Evolutionary conservation across 2,113 vertebrate species (phyloP).

Genomic region (Morone saxatilis): DNA sequence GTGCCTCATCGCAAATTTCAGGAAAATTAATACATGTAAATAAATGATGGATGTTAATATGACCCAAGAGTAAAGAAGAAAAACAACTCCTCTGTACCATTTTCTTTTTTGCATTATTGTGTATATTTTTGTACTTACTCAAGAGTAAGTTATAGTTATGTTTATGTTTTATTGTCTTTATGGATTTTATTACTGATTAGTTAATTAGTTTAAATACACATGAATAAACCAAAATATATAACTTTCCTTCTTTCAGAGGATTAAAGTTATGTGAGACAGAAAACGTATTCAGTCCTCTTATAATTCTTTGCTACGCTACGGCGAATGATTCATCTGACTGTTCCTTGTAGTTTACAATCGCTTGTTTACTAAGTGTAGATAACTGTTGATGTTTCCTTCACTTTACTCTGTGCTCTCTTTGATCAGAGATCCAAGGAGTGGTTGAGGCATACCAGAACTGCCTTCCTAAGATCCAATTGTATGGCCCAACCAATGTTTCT

Average conservation of each 20-base stretch:
- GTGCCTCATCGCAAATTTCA: neutral
- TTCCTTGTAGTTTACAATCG: neutral
- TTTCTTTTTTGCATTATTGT: neutral
- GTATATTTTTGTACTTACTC: neutral
- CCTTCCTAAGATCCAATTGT: slow-evolving; percentile 96
- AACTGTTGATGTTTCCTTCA: slow-evolving; percentile 21
- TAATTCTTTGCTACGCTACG: neutral
- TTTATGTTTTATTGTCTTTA: neutral
- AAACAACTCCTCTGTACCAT: neutral
- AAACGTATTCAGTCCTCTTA: neutral
- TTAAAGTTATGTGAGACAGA: neutral
- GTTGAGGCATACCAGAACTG: slow-evolving; percentile 97
- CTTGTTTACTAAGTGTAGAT: slow-evolving; percentile 27
- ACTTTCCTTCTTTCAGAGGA: neutral
- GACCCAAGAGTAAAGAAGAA: neutral
- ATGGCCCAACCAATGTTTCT: slow-evolving; percentile 95
- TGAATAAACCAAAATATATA: neutral
- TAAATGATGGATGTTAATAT: neutral
- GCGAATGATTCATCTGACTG: neutral
- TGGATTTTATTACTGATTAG: neutral
- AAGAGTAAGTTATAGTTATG: neutral
- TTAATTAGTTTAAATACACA: neutral
- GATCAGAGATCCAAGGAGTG: slow-evolving; percentile 93
- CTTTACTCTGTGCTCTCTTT: slow-evolving; percentile 48
- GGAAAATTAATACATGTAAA: neutral